These are phyloP conservation scores for Sarcophaga carnaria DNA, from an alignment of 2,888 invertebrate genomes.

Conservation along the genomic window DNA sequence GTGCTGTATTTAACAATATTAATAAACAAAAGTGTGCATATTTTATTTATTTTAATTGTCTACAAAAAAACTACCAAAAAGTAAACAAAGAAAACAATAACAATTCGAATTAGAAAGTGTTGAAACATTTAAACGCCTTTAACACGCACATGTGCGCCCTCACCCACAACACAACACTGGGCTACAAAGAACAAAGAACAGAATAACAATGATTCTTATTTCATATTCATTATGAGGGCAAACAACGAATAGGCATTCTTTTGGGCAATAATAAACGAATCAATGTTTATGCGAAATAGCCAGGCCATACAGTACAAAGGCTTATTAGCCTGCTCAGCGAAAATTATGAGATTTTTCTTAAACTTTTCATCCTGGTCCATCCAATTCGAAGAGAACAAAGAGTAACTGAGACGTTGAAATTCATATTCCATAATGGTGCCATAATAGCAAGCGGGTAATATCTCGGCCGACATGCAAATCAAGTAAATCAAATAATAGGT, in stretches of 20 bases:
- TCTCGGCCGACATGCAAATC: constrained; percentile 56
- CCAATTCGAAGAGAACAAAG: constrained; percentile 69
- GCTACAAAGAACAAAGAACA: too few species aligned
- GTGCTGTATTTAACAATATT: too few species aligned
- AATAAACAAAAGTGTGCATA: too few species aligned
- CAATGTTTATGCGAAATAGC: constrained; percentile 65
- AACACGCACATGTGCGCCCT: too few species aligned
- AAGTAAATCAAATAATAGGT: constrained; percentile 60
- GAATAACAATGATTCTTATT: background rate
- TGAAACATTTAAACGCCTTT: too few species aligned
- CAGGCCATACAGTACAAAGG: constrained; percentile 52
- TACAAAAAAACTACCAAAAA: too few species aligned
- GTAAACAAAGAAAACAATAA: too few species aligned
- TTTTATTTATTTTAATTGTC: too few species aligned
- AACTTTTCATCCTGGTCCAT: constrained; percentile 57
- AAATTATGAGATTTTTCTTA: constrained; percentile 63
- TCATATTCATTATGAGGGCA: constrained; percentile 57
- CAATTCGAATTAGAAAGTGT: too few species aligned
- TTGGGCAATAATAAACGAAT: constrained; percentile 56
- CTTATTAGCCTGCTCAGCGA: constrained; percentile 50
- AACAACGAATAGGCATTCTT: constrained; percentile 67
- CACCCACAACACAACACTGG: too few species aligned
- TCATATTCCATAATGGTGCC: constrained; percentile 61
- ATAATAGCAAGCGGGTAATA: constrained; percentile 68
- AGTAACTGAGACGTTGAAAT: constrained; percentile 62